A percentile compares a stretch with the other conserved stretches of the same genome.
phyloP scores from a whole-genome alignment of 2,888 invertebrate species.

The Dastarcus helophoroides region DNA sequence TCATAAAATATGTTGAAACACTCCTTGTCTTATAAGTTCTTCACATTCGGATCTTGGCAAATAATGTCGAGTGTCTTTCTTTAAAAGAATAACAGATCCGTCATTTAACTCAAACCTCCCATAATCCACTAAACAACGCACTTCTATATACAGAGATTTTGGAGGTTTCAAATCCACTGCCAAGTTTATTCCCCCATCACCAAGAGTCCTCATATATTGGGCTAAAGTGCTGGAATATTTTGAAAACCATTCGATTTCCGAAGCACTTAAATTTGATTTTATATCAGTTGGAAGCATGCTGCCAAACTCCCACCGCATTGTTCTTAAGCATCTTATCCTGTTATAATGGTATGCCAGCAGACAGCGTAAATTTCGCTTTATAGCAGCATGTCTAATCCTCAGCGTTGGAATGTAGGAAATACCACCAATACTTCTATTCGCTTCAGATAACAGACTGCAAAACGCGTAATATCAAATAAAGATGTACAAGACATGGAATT shows the following conservation, averaged over 20 bases:
- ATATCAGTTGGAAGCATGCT: constrained; percentile 81
- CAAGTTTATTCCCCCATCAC: constrained; percentile 74
- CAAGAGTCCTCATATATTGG: constrained; percentile 81
- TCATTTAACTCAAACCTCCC: constrained; percentile 90
- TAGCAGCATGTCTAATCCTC: constrained; percentile 71
- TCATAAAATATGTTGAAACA: constrained; percentile 62
- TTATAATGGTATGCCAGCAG: constrained; percentile 74
- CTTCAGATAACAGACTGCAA: constrained; percentile 13
- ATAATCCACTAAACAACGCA: constrained; percentile 79
- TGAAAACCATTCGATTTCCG: constrained; percentile 81
- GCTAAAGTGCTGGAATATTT: constrained; percentile 79
- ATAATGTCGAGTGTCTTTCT: constrained; percentile 85
- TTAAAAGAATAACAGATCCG: constrained; percentile 80
- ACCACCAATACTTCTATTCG: constrained; percentile 7
- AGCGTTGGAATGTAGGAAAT: constrained; percentile 52
- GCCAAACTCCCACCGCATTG: constrained; percentile 94
- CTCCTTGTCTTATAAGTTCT: constrained; percentile 78
- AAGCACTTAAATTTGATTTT: constrained; percentile 62
- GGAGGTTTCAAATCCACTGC: constrained; percentile 83
- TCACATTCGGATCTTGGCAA: constrained; percentile 83
- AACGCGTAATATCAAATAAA: constrained; percentile 2
- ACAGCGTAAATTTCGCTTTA: constrained; percentile 84
- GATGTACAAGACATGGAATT: constrained; percentile 6
- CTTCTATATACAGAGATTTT: constrained; percentile 85
- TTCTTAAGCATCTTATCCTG: constrained; percentile 66